Base-by-base conservation (phyloP, 1,140 invertebrate species). In the Phortica variegata region DNA sequence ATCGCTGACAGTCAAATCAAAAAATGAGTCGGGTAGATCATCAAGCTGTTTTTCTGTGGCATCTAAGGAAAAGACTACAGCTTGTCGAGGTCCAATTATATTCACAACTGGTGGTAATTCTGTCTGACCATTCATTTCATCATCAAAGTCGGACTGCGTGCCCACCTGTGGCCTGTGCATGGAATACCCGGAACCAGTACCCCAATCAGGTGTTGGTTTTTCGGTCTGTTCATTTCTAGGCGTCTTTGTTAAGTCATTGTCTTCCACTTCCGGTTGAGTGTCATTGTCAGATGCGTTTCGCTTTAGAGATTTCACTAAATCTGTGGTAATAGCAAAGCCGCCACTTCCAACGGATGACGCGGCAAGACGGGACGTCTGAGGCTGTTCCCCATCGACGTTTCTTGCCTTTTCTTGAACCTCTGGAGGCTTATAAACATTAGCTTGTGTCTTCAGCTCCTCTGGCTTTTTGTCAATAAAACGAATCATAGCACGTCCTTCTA, bases 21-120 rank as follows among this genome's bases (percentile, higher is more conserved):
- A 95, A 68, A 93, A 93, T 54, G 87, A 87, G 76, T 93, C 90
- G 12, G 88, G 84, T 21, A 89, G 66, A 47, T 90, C 87, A 47
- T 86, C 81, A 2, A 78, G 69, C 43, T 82, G 70, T 26, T 80
- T 77, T 69, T 81, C 72, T 5, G 79, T 74, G 2, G 73, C 77
- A 54, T 84, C 83, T 52, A 84, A 79, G 39, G 85, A 83, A 62
- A 87, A 90, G 19, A 85, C 66, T 38, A 89, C 77, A 1, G 87
- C 87, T 60, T 87, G 84, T 54, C 86, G 80, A 12, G 84, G 81
- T 1, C 85, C 87, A 44, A 89, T 70, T 0, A 57, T 49, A 41
- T 58, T 58, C 0, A 74, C 71, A 12, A 43, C 42, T 10, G 65
- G 56, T 10, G 61, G 51, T 33, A 55, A 43, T 12, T 52, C n/a